These are phyloP conservation scores for Sylvilagus bachmani DNA, from an alignment of 2,113 vertebrate species.

Conservation along the genomic window DNA sequence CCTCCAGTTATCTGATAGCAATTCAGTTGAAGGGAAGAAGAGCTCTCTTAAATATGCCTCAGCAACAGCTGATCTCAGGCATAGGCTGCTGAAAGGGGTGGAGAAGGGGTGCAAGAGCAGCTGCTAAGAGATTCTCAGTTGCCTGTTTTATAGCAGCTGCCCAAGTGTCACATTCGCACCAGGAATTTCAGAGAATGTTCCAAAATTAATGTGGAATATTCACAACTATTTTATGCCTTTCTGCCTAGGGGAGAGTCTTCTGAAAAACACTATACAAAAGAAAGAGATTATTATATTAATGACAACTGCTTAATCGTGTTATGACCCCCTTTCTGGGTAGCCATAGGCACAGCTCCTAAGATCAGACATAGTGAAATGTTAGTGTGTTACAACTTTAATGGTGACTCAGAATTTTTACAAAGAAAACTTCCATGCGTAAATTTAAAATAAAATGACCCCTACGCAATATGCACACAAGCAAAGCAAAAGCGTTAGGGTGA, in stretches of 20 bases:
- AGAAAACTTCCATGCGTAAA: slow-evolving; percentile 39
- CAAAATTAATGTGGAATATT: slow-evolving; percentile 39
- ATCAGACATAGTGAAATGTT: not conserved
- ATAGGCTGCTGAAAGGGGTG: not conserved
- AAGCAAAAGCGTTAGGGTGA: slow-evolving; percentile 1
- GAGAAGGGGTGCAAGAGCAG: not conserved
- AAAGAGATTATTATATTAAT: slow-evolving; percentile 19
- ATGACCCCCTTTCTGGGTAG: not conserved
- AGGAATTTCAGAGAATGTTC: slow-evolving; percentile 52
- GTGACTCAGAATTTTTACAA: not conserved
- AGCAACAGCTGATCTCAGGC: slow-evolving; percentile 42
- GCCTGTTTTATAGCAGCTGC: not conserved
- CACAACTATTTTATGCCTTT: not conserved
- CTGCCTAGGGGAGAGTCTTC: not conserved
- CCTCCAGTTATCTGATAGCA: slow-evolving; percentile 38
- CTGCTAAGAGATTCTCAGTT: slow-evolving; percentile 41
- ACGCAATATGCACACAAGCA: not conserved
- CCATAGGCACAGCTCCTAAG: slow-evolving; percentile 11
- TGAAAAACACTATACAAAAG: not conserved
- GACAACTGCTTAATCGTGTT: slow-evolving; percentile 32
- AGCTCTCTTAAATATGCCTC: slow-evolving; percentile 59
- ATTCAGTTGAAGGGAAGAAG: slow-evolving; percentile 37
- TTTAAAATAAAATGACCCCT: slow-evolving; percentile 39
- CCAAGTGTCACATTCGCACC: slow-evolving; percentile 34
- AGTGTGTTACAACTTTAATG: not conserved